Conservation (phyloP, 2,888 invertebrate genomes). For the Eremobia ochroleuca region DNA sequence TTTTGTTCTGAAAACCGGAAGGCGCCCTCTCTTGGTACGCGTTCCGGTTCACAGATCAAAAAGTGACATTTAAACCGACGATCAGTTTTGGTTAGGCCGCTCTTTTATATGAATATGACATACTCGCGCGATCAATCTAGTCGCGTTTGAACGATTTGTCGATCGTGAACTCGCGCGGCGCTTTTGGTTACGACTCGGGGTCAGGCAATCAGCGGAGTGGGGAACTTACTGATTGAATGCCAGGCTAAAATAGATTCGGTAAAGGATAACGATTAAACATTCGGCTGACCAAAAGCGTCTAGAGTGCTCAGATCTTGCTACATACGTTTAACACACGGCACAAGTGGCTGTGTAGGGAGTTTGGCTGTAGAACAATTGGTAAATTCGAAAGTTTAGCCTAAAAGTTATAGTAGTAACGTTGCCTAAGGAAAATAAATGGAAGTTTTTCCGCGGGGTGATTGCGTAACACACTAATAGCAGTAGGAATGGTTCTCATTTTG, state of each 20-base stretch:
- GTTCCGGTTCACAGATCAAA: not conserved
- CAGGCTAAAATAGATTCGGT: not conserved
- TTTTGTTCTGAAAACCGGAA: not conserved
- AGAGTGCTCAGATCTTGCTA: not conserved
- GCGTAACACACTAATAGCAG: not conserved
- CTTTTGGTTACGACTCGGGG: not conserved
- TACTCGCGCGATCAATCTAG: not conserved
- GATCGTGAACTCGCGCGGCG: too few species aligned
- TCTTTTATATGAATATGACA: not conserved
- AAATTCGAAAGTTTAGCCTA: conserved; percentile 48
- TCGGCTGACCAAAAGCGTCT: too few species aligned
- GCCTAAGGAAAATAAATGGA: conserved; percentile 7
- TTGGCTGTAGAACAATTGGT: conserved; percentile 33
- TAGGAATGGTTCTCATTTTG: too few species aligned
- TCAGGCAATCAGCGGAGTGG: too few species aligned
- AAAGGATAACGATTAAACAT: not conserved
- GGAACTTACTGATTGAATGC: not conserved
- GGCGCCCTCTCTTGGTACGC: not conserved
- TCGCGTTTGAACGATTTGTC: not conserved
- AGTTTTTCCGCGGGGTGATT: not conserved
- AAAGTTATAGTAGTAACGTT: conserved; percentile 7
- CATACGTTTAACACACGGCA: conserved; percentile 30
- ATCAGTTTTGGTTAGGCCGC: not conserved
- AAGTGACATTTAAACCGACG: not conserved
- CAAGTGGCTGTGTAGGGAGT: conserved; percentile 22